These are phyloP conservation scores for Nymphalis io DNA, from an alignment of 1,140 invertebrate genomes.

Conservation along the genomic window DNA sequence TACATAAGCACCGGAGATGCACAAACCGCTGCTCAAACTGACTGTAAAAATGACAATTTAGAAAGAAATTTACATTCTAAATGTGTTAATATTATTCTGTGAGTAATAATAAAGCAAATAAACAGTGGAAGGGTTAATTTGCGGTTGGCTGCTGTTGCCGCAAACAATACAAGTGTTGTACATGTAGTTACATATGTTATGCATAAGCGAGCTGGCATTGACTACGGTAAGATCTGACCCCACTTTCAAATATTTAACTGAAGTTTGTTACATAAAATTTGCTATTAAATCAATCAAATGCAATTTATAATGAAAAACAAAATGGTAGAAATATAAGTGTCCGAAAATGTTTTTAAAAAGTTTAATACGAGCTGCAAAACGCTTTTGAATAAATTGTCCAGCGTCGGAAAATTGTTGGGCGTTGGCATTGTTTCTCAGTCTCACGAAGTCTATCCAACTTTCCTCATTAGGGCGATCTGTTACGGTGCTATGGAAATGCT, in stretches of 20 bases:
- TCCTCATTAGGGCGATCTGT: constrained; percentile 62
- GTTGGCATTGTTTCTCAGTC: constrained; percentile 56
- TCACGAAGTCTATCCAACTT: constrained; percentile 66
- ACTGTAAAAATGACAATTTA: constrained; percentile 21
- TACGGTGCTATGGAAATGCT: constrained; percentile 51
- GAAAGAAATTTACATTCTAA: constrained; percentile 11
- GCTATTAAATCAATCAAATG: neutral
- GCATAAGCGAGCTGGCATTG: constrained; percentile 6
- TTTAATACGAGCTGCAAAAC: constrained; percentile 34
- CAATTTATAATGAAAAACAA: neutral
- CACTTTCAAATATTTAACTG: neutral
- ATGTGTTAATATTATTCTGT: neutral
- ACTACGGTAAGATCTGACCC: constrained; percentile 7
- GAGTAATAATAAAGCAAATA: constrained; percentile 13
- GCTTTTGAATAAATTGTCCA: constrained; percentile 38
- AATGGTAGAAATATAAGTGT: constrained; percentile 12
- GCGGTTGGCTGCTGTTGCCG: constrained; percentile 8
- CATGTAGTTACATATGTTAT: constrained; percentile 6
- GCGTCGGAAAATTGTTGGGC: constrained; percentile 27
- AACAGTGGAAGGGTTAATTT: constrained; percentile 18
- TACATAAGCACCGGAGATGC: neutral
- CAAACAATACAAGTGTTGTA: constrained; percentile 20
- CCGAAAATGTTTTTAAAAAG: constrained; percentile 23
- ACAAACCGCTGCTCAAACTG: neutral
- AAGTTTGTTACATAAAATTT: neutral